These are phyloP conservation scores for Pseudomugil gertrudae DNA, from an alignment of 2,797 vertebrate species.

Conservation along the genomic window DNA sequence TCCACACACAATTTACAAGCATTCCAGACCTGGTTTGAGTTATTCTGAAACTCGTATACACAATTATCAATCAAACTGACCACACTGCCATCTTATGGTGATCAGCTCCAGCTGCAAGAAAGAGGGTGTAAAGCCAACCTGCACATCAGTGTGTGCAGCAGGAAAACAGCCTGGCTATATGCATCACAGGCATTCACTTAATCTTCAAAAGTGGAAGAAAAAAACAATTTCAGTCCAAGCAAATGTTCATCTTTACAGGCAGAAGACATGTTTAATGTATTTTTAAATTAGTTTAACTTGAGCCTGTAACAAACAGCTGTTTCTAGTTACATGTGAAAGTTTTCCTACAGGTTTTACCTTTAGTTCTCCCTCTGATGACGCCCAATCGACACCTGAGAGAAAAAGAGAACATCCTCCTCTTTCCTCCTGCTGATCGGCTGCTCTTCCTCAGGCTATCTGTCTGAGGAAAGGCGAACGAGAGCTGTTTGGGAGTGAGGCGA, in stretches of 20 bases:
- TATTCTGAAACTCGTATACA: neutral
- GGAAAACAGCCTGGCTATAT: neutral
- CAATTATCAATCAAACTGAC: conserved; percentile 34
- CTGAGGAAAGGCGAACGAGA: conserved; percentile 63
- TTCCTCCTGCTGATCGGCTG: conserved; percentile 60
- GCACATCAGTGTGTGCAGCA: no score
- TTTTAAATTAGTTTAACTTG: neutral
- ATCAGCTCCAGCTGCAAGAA: conserved; percentile 35
- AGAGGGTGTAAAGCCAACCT: neutral
- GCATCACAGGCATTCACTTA: neutral
- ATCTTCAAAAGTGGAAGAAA: neutral
- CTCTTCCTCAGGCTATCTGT: conserved; percentile 68
- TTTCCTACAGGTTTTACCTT: conserved; percentile 60
- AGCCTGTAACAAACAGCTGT: neutral
- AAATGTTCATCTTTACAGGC: conserved; percentile 1
- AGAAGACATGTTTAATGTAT: neutral
- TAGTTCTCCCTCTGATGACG: conserved; percentile 78
- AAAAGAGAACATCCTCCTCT: conserved; percentile 81
- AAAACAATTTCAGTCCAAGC: neutral
- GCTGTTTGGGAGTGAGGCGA: conserved; percentile 60
- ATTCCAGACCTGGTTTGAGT: no score
- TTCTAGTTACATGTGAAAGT: neutral
- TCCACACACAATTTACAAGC: no score
- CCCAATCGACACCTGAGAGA: conserved; percentile 82
- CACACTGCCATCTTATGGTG: conserved; percentile 72